These are phyloP conservation scores for Diarsia mendica DNA, from an alignment of 2,888 invertebrate genomes.

Conservation along the genomic window DNA sequence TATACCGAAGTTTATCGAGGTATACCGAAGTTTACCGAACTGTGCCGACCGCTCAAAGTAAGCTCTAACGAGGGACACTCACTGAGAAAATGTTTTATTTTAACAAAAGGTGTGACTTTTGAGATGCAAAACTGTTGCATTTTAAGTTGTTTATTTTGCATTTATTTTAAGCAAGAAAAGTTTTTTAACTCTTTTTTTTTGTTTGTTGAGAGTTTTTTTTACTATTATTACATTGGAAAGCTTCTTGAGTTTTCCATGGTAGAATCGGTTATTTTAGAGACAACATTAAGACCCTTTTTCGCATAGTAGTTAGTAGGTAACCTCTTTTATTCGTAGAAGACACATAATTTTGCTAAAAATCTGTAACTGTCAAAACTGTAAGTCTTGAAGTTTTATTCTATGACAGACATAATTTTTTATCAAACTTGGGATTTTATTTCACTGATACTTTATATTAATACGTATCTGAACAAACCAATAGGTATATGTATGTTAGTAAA, in stretches of 20 bases:
- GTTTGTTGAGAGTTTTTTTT: background rate
- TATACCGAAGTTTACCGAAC: constrained; percentile 32
- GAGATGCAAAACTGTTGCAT: background rate
- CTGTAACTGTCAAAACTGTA: too few relatives aligned
- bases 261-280: background rate
- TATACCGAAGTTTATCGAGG: constrained; percentile 23
- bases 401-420: too few relatives aligned
- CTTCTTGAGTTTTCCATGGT: background rate
- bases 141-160: background rate
- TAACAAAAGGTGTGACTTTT: constrained; percentile 25
- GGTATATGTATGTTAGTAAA: too few relatives aligned
- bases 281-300: background rate
- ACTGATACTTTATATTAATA: too few relatives aligned
- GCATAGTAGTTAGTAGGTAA: background rate
- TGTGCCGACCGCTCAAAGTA: constrained; percentile 15
- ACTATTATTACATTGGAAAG: background rate
- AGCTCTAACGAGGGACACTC: constrained; percentile 44
- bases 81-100: constrained; percentile 12
- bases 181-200: background rate
- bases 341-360: too few relatives aligned
- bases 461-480: too few relatives aligned
- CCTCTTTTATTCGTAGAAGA: background rate
- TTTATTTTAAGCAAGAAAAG: background rate
- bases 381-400: too few relatives aligned
- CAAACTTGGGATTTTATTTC: too few relatives aligned